Conservation (phyloP, 2,888 invertebrate species). For the Pollenia angustigena region DNA sequence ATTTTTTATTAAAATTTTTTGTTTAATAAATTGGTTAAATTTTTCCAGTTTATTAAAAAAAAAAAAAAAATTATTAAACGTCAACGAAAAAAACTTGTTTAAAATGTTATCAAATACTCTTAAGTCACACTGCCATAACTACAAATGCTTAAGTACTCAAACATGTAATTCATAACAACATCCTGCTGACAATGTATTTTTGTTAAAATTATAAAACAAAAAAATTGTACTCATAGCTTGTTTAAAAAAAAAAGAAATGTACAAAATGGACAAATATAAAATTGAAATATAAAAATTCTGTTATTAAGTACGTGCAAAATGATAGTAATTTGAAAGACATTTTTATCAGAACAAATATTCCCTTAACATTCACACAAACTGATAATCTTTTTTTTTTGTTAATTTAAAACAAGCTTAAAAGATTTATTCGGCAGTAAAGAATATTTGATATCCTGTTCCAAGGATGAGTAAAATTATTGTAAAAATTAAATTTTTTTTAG, state of each 20-base stretch:
- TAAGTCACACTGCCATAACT: neutral
- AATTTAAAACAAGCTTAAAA: too few species aligned
- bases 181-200: constrained; percentile 42
- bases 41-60: too few species aligned
- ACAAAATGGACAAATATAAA: constrained; percentile 54
- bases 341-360: constrained; percentile 38
- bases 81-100: too few species aligned
- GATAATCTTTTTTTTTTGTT: too few species aligned
- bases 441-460: too few species aligned
- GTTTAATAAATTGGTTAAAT: too few species aligned
- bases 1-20: too few species aligned
- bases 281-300: constrained; percentile 57
- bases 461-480: too few species aligned
- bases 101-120: too few species aligned
- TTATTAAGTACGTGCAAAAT: constrained; percentile 73
- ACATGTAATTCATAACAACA: constrained; percentile 30
- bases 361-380: neutral
- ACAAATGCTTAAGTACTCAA: neutral
- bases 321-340: constrained; percentile 59
- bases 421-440: too few species aligned
- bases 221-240: neutral
- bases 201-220: constrained; percentile 8
- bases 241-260: constrained; percentile 9
- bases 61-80: too few species aligned
- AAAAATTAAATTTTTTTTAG: too few species aligned